phyloP scores from a whole-genome alignment of 2,113 vertebrate genomes.

The Protobothrops mucrosquamatus region DNA sequence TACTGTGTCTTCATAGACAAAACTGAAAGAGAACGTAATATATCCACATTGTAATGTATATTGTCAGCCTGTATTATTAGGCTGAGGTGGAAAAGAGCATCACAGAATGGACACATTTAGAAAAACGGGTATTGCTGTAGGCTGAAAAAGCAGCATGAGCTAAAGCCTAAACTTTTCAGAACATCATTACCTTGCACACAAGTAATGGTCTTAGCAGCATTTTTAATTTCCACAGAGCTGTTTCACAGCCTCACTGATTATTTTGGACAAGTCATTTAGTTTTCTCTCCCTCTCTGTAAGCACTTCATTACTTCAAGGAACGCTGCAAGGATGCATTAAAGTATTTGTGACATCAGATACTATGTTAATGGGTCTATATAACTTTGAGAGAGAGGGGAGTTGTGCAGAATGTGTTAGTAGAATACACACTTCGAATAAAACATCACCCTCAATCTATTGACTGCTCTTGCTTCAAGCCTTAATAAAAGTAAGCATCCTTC shows the following conservation, averaged over 20 bases:
- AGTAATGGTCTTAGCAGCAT: not conserved
- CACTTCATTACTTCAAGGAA: conserved; percentile 25
- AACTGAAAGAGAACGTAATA: not conserved
- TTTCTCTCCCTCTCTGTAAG: conserved; percentile 25
- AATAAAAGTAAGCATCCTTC: conserved; percentile 29
- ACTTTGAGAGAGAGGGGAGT: not conserved
- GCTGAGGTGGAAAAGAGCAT: not conserved
- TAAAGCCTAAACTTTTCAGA: not conserved
- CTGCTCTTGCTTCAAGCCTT: conserved; percentile 37
- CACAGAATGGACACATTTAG: not conserved
- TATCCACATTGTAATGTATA: not conserved
- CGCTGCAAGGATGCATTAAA: conserved; percentile 10
- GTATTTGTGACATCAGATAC: conserved; percentile 24
- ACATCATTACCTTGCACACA: not conserved
- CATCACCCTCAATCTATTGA: conserved; percentile 21
- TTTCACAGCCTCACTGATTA: conserved; percentile 27
- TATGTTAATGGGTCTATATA: conserved; percentile 26
- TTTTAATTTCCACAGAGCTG: conserved; percentile 15
- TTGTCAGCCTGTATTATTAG: not conserved
- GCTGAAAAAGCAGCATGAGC: not conserved
- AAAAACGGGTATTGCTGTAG: not conserved
- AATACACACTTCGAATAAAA: not conserved
- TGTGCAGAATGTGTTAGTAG: not conserved
- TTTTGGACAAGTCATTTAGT: conserved; percentile 34
- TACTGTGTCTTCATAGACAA: not conserved